These are phyloP conservation scores for Limnephilus auricula DNA, from an alignment of 2,888 invertebrate genomes.

Conservation along the genomic window DNA sequence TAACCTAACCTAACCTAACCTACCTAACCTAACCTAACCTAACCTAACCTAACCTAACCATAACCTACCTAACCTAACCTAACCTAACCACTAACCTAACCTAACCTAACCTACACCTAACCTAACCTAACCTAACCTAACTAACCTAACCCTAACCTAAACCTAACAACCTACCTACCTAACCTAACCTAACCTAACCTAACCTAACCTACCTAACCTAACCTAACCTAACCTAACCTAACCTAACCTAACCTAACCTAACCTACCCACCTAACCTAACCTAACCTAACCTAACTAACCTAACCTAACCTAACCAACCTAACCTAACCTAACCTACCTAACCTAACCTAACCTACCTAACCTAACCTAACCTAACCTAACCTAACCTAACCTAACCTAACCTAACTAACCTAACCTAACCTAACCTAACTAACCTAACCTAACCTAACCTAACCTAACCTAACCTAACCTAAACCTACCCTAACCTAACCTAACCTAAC, in stretches of 20 bases:
- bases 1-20: too few species aligned
- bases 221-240: background rate
- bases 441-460: constrained; percentile 57
- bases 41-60: background rate
- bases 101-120: constrained; percentile 43
- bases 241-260: background rate
- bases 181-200: constrained; percentile 46
- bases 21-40: too few species aligned
- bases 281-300: constrained; percentile 45
- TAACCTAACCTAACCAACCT: constrained; percentile 48
- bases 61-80: constrained; percentile 37
- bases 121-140: too few species aligned
- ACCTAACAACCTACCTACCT: too few species aligned
- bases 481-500: constrained; percentile 68
- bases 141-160: too few species aligned
- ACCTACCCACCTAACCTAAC: constrained; percentile 36
- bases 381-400: constrained; percentile 67
- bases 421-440: constrained; percentile 66
- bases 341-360: constrained; percentile 51
- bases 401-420: constrained; percentile 68
- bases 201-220: constrained; percentile 34
- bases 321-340: constrained; percentile 46
- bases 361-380: constrained; percentile 60
- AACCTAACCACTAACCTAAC: too few species aligned
- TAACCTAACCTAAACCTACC: constrained; percentile 67